Percentiles rank a stretch among this genome's conserved stretches.
Evolutionary conservation across 2,888 invertebrate genomes (phyloP).

Genomic region (Diarsia brunnea): DNA sequence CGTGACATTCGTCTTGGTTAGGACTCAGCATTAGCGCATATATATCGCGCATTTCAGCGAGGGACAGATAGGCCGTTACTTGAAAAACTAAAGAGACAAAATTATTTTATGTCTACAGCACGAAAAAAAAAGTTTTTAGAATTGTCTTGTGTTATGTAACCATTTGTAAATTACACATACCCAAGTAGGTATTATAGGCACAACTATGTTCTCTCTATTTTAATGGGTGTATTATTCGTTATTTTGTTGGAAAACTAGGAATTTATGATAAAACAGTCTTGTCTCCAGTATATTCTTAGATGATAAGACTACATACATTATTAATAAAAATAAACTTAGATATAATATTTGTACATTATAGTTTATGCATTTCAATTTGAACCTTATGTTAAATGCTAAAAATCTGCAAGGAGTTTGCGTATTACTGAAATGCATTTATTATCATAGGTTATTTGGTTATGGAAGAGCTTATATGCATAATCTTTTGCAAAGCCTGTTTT

Average conservation of each 20-base stretch:
- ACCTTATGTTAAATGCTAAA: background rate
- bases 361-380: conserved; percentile 25
- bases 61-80: background rate
- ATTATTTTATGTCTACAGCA: background rate
- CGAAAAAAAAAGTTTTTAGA: background rate
- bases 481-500: conserved; percentile 43
- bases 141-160: background rate
- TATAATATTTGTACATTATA: conserved; percentile 39
- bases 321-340: conserved; percentile 14
- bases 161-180: background rate
- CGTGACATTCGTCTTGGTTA: background rate
- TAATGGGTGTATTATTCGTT: background rate
- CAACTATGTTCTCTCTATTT: conserved; percentile 8
- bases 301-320: conserved; percentile 19
- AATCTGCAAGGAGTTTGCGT: conserved; percentile 9
- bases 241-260: conserved; percentile 8
- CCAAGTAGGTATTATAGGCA: background rate
- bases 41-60: background rate
- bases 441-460: conserved; percentile 6
- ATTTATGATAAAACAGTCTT: conserved; percentile 20
- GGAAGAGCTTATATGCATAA: conserved; percentile 18
- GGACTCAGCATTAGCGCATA: background rate
- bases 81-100: background rate
- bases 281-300: conserved; percentile 22
- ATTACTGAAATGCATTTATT: conserved; percentile 20